Base-by-base conservation (phyloP, 2,113 vertebrate genomes). In the Bubo bubo region DNA sequence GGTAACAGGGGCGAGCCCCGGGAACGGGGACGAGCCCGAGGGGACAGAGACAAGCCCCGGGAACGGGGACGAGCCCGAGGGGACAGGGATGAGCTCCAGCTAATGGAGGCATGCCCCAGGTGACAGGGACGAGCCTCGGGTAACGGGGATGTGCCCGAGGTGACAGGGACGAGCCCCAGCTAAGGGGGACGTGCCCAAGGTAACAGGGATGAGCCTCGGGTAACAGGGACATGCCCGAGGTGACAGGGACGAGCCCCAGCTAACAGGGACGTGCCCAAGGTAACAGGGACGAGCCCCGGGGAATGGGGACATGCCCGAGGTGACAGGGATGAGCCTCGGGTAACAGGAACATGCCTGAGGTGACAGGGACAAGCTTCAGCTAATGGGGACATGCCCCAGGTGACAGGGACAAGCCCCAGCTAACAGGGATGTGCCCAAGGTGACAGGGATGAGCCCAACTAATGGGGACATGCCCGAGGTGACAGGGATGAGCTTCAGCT, bases 1-100 rank as follows among this genome's bases (percentile, higher is more conserved):
- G 96, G 96, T 96, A 88, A 68, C 3, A 5, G 55, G 56, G 32
- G 19, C 7, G 3, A 30, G 20, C 14, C 50, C n/a, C 2, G 1
- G 7, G 7, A 5, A 15, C 1, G 7, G 15, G 37, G 14, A 26
- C 0, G 12, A 2, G 26, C 22, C 21, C 30, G 0, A 1, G 15
- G 23, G 14, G 4, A 23, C 3, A 2, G 47, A 49, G 47, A 26
- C 3, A 2, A 30, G 20, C 14, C 50, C n/a, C 2, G 1, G 7
- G 7, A 5, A 15, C 1, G 7, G 15, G 37, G 14, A 26, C 0
- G 12, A 2, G 26, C 22, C 37, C 26, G 2, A 4, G 28, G 28
- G 21, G 45, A 21, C 45, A 21, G 45, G 45, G 19, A 47, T 6
- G 19, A 47, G 19, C 45, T 3, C 20, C 45, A 21, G 45, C 19